These are phyloP conservation scores for Melangyna quadrimaculata DNA, from an alignment of 2,888 invertebrate species.

Conservation along the genomic window DNA sequence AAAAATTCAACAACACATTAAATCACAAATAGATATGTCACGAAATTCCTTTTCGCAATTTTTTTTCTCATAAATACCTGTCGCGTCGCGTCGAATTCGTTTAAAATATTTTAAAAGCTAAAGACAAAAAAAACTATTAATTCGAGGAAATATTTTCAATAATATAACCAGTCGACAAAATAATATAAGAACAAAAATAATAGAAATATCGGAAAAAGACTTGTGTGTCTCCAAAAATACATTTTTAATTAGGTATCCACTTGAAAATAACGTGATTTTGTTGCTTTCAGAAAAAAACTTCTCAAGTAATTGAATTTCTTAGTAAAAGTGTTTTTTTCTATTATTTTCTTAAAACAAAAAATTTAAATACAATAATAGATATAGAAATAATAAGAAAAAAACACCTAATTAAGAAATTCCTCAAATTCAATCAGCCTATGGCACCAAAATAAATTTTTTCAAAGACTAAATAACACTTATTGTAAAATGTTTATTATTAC, in stretches of 20 bases:
- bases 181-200: slow-evolving; percentile 8
- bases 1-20: slow-evolving; percentile 3
- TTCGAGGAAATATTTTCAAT: slow-evolving; percentile 50
- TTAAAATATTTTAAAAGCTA: slow-evolving; percentile 24
- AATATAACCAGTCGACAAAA: background rate
- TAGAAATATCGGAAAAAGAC: slow-evolving; percentile 25
- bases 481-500: slow-evolving; percentile 22
- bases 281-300: slow-evolving; percentile 27
- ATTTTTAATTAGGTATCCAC: slow-evolving; percentile 71
- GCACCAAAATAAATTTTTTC: slow-evolving; percentile 6
- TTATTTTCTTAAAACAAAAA: slow-evolving; percentile 17
- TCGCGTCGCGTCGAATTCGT: slow-evolving; percentile 41
- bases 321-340: slow-evolving; percentile 42
- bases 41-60: slow-evolving; percentile 1
- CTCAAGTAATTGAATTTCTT: slow-evolving; percentile 60
- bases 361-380: background rate
- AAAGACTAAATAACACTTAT: background rate
- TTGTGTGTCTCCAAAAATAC: slow-evolving; percentile 69
- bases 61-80: slow-evolving; percentile 31
- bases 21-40: slow-evolving; percentile 22
- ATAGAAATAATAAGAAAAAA: background rate
- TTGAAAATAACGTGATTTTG: slow-evolving; percentile 49
- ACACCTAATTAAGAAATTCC: slow-evolving; percentile 61
- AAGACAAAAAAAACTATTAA: slow-evolving; percentile 22
- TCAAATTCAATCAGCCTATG: slow-evolving; percentile 6